Conservation (phyloP, 2,888 invertebrate species). For the Junonia oenone region DNA sequence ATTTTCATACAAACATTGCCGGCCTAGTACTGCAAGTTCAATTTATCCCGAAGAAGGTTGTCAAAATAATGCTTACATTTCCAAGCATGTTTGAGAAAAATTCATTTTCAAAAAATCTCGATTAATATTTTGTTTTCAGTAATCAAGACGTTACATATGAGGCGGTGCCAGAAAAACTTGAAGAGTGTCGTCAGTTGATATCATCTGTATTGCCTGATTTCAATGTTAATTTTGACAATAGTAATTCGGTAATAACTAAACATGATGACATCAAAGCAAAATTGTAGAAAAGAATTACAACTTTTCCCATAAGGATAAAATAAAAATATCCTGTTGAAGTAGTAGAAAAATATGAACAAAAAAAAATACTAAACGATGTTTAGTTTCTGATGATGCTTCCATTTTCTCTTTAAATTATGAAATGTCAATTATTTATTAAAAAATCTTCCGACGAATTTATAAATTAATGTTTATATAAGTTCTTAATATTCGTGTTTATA, state of each 20-base stretch:
- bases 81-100: too few relatives aligned
- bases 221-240: constrained; percentile 41
- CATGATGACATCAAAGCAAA: background rate
- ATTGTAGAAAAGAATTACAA: background rate
- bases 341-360: background rate
- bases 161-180: constrained; percentile 39
- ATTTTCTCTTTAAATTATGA: too few relatives aligned
- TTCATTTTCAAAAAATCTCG: too few relatives aligned
- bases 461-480: too few relatives aligned
- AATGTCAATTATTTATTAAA: too few relatives aligned
- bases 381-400: background rate
- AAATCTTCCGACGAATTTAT: too few relatives aligned
- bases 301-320: background rate
- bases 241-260: constrained; percentile 47
- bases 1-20: background rate
- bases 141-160: constrained; percentile 42
- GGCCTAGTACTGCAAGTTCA: too few relatives aligned
- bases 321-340: background rate
- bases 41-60: too few relatives aligned
- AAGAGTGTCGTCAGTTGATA: constrained; percentile 43
- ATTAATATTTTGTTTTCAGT: constrained; percentile 42
- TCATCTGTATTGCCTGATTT: constrained; percentile 46
- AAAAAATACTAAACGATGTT: background rate
- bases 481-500: too few relatives aligned
- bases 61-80: too few relatives aligned